phyloP scores from a whole-genome alignment of 2,888 invertebrate species.

The Protula sp. region DNA sequence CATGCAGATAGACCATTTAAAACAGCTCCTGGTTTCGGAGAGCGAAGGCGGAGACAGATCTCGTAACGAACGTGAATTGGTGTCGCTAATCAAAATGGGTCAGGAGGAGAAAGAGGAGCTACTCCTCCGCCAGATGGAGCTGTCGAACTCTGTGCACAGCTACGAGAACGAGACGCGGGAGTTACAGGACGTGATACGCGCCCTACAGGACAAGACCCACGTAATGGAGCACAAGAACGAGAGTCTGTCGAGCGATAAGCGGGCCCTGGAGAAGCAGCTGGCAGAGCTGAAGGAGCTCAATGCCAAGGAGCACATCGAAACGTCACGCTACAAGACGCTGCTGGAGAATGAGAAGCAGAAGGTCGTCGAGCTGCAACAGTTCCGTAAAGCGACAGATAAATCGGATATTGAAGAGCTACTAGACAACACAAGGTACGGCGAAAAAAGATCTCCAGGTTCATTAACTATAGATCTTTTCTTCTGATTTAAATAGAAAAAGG shows the following conservation, averaged over 20 bases:
- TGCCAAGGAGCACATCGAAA: conserved; percentile 73
- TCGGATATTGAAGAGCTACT: conserved; percentile 69
- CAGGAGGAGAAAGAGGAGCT: conserved; percentile 50
- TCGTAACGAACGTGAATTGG: conserved; percentile 61
- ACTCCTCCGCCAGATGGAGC: conserved; percentile 68
- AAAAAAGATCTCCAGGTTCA: too few relatives aligned
- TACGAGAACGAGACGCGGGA: conserved; percentile 39
- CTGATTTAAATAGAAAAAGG: too few relatives aligned
- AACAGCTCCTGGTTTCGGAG: conserved; percentile 62
- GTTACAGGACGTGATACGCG: conserved; percentile 47
- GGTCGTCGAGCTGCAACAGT: conserved; percentile 63
- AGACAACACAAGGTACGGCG: conserved; percentile 50
- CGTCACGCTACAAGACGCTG: conserved; percentile 69
- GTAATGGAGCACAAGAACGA: conserved; percentile 71
- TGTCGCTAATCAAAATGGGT: conserved; percentile 69
- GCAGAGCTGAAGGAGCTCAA: conserved; percentile 61
- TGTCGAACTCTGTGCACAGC: conserved; percentile 65
- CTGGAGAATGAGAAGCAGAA: conserved; percentile 81
- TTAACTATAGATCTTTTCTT: too few relatives aligned
- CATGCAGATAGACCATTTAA: conserved; percentile 76
- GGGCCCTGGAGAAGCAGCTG: conserved; percentile 64
- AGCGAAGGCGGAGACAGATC: conserved; percentile 41
- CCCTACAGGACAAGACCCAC: conserved; percentile 64
- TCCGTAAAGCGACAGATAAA: conserved; percentile 63
- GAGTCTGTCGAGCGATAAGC: conserved; percentile 69